Base-by-base conservation (phyloP, 2,888 invertebrate species). In the Drosophila fulvimacula region DNA sequence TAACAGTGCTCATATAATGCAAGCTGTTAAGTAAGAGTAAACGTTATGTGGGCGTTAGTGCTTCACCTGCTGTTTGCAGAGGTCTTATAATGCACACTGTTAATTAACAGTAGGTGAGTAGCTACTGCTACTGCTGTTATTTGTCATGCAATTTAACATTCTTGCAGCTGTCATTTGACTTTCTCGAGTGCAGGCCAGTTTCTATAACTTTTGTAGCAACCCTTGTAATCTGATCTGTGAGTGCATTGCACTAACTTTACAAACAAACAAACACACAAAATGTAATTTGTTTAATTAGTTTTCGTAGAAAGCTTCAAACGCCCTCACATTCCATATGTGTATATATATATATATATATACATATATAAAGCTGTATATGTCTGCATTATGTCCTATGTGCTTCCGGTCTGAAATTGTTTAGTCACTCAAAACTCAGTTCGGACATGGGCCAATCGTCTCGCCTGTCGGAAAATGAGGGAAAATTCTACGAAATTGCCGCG, bases 271-370 rank as follows among this genome's bases (percentile, higher is more conserved):
- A 42, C 41, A 66, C 67, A 69, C 69, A 68, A 73, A 82, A 74
- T 81, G 77, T 57, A 81, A 83, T 85, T 85, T 79, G 73, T 85
- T 82, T 85, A 82, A 83, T 85, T 83, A 85, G 81, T 81, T 83
- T 83, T 83, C 55, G 64, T 57, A 44, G 73, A 67, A 83, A 82
- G 79, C 77, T 77, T 62, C 46, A 44, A 27, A 10, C 58, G 32
- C 48, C 42, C 52, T 44, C 46, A 49, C 63, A 38, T 39, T 27
- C 13, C 27, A 62, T 7, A n/a, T 2, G 13, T 6, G 21, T 15
- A 36, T 53, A 46, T 19, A 39, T 44, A 53, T 13, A 49, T 4
- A 19, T 13, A 32, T 36, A 39, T 21, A 19, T 11, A 59, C 4
- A 10, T 11, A 34, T 34, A 30, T 36, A 30, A 46, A 49, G n/a